Conservation (phyloP, 2,113 vertebrate genomes). For the Apistogramma diplotaenia region DNA sequence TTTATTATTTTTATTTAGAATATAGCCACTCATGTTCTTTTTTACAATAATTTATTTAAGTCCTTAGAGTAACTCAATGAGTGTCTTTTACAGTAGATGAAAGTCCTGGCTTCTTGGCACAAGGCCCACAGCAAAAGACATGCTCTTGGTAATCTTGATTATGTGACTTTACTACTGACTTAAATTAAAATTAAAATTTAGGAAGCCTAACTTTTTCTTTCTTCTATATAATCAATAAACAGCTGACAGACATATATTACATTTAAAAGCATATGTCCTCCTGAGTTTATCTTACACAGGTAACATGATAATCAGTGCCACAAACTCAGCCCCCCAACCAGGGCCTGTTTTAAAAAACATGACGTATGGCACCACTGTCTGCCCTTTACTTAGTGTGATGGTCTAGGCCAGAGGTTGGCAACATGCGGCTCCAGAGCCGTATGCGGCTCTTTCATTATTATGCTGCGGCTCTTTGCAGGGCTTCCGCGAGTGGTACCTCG, state of each 20-base stretch:
- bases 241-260: not conserved
- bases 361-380: not conserved
- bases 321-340: too few species aligned
- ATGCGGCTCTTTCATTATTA: too few species aligned
- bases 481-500: too few species aligned
- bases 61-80: not conserved
- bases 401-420: too few species aligned
- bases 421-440: too few species aligned
- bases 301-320: not conserved
- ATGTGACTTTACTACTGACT: not conserved
- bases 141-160: not conserved
- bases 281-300: not conserved
- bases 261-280: not conserved
- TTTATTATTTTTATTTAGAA: not conserved
- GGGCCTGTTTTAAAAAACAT: not conserved
- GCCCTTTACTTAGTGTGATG: not conserved
- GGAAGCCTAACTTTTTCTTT: not conserved
- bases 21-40: not conserved
- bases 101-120: not conserved
- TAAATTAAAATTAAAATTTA: not conserved
- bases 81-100: not conserved
- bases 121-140: not conserved
- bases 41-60: not conserved
- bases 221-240: not conserved
- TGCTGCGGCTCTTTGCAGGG: too few species aligned